These are phyloP conservation scores for Oxyteleia sp. DNA, from an alignment of 2,888 invertebrate genomes.

Conservation along the genomic window DNA sequence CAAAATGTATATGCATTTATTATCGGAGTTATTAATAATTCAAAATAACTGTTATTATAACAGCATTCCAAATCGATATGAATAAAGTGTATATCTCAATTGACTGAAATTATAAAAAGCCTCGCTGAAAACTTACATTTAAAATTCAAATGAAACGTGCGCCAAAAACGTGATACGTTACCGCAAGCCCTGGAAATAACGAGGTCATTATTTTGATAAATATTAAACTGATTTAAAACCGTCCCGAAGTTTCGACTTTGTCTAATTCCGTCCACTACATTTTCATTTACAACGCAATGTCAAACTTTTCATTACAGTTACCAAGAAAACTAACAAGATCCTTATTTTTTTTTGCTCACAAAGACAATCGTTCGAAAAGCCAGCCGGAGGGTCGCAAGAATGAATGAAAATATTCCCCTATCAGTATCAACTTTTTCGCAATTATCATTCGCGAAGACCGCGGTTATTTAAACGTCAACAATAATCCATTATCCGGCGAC, in stretches of 20 bases:
- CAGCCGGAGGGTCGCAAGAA: conserved; percentile 24
- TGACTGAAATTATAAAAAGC: conserved; percentile 62
- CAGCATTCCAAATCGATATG: conserved; percentile 45
- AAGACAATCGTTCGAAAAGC: conserved; percentile 21
- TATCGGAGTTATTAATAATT: conserved; percentile 42
- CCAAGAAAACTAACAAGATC: conserved; percentile 45
- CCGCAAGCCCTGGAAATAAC: conserved; percentile 35
- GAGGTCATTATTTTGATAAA: conserved; percentile 65
- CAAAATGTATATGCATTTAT: conserved; percentile 34
- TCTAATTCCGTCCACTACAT: conserved; percentile 1
- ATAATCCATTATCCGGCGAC: conserved; percentile 55
- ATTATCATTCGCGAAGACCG: conserved; percentile 29
- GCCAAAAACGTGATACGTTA: conserved; percentile 64
- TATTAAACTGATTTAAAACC: conserved; percentile 46
- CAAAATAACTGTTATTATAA: conserved; percentile 42
- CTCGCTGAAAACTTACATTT: conserved; percentile 52
- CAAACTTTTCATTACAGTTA: conserved; percentile 11
- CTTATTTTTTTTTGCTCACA: conserved; percentile 22
- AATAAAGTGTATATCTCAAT: conserved; percentile 48
- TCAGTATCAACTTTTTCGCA: conserved; percentile 13
- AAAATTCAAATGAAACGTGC: conserved; percentile 68
- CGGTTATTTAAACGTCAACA: conserved; percentile 60
- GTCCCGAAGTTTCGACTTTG: conserved; percentile 14
- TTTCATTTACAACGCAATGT: conserved; percentile 29
- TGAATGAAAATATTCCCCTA: conserved; percentile 6